Evolutionary conservation across 2,888 invertebrate genomes (phyloP).

Genomic region (Drosophila nr. perissopoda): DNA sequence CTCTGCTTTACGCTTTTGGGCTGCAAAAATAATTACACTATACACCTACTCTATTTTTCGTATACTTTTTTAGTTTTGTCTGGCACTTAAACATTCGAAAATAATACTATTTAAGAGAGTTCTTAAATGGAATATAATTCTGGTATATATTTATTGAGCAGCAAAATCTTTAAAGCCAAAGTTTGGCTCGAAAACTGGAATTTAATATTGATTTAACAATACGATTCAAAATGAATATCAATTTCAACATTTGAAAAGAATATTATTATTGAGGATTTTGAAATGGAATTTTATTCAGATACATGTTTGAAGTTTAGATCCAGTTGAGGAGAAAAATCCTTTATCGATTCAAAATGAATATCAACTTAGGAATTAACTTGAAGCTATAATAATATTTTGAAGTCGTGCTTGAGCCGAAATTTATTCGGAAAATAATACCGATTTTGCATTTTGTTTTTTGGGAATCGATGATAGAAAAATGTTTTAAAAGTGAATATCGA

Average conservation of each 20-base stretch:
- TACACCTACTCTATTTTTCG: neutral
- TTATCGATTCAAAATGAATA: neutral
- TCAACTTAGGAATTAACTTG: neutral
- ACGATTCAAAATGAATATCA: neutral
- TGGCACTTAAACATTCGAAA: neutral
- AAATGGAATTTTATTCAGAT: neutral
- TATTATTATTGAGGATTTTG: neutral
- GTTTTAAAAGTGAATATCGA: neutral
- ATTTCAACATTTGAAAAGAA: neutral
- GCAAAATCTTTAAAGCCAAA: neutral
- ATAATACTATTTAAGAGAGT: neutral
- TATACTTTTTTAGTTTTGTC: neutral
- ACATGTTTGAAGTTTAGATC: neutral
- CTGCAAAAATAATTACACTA: conserved; percentile 40
- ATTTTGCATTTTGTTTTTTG: neutral
- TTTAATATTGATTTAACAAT: neutral
- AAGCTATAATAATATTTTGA: neutral
- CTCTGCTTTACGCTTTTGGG: conserved; percentile 37
- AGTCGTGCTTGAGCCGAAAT: neutral
- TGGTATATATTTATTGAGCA: neutral
- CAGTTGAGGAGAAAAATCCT: neutral
- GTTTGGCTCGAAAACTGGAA: neutral
- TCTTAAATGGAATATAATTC: neutral
- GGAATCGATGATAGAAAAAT: neutral
- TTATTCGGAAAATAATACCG: neutral